phyloP scores from a whole-genome alignment of 2,113 vertebrate genomes.

The Sakesphorus luctuosus region DNA sequence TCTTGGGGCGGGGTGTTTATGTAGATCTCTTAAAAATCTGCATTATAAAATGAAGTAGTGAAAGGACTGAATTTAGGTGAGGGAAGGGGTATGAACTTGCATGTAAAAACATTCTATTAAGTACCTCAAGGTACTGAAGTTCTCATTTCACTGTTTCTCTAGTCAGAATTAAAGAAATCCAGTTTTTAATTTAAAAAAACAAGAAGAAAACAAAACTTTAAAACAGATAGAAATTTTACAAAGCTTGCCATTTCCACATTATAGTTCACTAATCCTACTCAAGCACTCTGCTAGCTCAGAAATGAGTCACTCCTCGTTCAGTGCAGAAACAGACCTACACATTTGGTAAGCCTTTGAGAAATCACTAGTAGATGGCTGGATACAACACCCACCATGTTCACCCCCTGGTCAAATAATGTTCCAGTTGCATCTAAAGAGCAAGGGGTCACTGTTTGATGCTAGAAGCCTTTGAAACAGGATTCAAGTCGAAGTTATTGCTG shows the following conservation, averaged over 20 bases:
- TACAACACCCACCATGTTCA: neutral
- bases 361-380: neutral
- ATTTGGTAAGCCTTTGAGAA: neutral
- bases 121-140: neutral
- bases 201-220: constrained; percentile 1
- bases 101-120: neutral
- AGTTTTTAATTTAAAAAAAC: constrained; percentile 10
- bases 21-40: neutral
- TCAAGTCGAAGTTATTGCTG: constrained; percentile 19
- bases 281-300: constrained; percentile 17
- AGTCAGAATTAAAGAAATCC: neutral
- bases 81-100: neutral
- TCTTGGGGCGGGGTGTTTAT: neutral
- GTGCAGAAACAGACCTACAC: neutral
- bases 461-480: neutral
- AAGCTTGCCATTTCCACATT: neutral
- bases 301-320: neutral
- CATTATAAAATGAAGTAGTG: neutral
- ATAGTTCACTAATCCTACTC: constrained; percentile 3
- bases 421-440: neutral
- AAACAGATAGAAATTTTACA: neutral
- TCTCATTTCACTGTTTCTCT: neutral
- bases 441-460: neutral
- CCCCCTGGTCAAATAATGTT: neutral
- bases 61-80: neutral